A percentile compares a stretch with the other conserved stretches of the same genome.
These are phyloP conservation scores for Notarius quadriscutis DNA, from an alignment of 2,113 vertebrate genomes.

Conservation along the genomic window DNA sequence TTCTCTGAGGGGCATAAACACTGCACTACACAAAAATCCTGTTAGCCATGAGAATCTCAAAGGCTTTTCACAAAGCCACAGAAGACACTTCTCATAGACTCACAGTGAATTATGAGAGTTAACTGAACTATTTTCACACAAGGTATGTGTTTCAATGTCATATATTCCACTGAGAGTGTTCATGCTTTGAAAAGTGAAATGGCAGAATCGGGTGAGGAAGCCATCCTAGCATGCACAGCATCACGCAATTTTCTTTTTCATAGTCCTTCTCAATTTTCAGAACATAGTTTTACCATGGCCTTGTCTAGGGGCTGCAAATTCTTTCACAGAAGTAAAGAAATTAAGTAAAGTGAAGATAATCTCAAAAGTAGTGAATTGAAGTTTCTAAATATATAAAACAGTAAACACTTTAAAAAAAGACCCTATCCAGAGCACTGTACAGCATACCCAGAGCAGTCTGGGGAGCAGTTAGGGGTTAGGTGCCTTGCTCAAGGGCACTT, in stretches of 20 bases:
- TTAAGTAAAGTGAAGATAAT: not conserved
- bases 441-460: too few relatives aligned
- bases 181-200: not conserved
- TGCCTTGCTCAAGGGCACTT: too few relatives aligned
- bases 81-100: not conserved
- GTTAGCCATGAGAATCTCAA: slow-evolving; percentile 3
- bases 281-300: not conserved
- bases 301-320: not conserved
- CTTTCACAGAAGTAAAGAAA: not conserved
- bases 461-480: too few relatives aligned
- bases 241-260: not conserved
- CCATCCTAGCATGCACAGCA: not conserved
- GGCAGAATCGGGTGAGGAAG: not conserved
- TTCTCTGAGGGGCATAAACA: slow-evolving; percentile 20
- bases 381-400: not conserved
- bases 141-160: not conserved
- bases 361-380: not conserved
- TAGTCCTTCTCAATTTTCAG: not conserved
- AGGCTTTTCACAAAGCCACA: not conserved
- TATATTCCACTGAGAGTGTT: slow-evolving; percentile 12
- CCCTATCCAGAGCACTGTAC: not conserved
- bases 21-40: slow-evolving; percentile 26
- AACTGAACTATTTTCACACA: slow-evolving; percentile 28
- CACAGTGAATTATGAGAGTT: not conserved
- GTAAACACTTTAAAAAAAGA: not conserved